Percentiles rank a stretch among this genome's conserved stretches.
Evolutionary conservation across 2,888 invertebrate species (phyloP).

Genomic region (Halictus quadricinctus): DNA sequence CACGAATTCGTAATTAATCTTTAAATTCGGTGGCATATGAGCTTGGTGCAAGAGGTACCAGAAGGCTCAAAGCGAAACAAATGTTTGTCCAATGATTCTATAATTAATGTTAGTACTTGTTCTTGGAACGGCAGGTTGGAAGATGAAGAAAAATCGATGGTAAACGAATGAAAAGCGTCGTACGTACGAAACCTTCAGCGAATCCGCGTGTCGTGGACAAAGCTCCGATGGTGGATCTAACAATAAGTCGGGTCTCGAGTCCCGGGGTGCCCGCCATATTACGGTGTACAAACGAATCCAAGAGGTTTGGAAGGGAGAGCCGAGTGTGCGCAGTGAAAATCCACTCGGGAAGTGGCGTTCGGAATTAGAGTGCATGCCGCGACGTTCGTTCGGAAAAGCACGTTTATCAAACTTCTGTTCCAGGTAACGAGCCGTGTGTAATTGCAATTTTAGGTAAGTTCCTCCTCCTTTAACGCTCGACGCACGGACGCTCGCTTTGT

Average conservation of each 20-base stretch:
- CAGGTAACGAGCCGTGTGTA: slow-evolving; percentile 45
- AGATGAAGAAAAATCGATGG: too few species aligned
- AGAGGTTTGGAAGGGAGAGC: slow-evolving; percentile 55
- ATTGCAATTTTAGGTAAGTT: slow-evolving; percentile 62
- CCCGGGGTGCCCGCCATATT: slow-evolving; percentile 39
- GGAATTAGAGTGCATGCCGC: slow-evolving; percentile 67
- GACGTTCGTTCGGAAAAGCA: slow-evolving; percentile 60
- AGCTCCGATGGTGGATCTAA: slow-evolving; percentile 29
- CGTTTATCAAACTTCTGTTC: slow-evolving; percentile 58
- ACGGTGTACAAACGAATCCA: slow-evolving; percentile 33
- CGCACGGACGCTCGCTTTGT: neutral
- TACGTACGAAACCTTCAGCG: neutral
- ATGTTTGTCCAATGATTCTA: neutral
- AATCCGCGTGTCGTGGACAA: slow-evolving; percentile 14
- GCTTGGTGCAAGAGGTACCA: neutral
- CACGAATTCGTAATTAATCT: neutral
- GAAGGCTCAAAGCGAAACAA: neutral
- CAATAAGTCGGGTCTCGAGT: slow-evolving; percentile 41
- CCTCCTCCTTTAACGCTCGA: slow-evolving; percentile 14
- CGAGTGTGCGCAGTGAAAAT: slow-evolving; percentile 64
- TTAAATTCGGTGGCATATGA: neutral
- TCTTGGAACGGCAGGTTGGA: neutral
- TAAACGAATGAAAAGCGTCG: neutral
- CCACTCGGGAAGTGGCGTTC: slow-evolving; percentile 49
- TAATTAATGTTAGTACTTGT: neutral